Conservation (phyloP, 2,797 vertebrate species). For the Falco naumanni region DNA sequence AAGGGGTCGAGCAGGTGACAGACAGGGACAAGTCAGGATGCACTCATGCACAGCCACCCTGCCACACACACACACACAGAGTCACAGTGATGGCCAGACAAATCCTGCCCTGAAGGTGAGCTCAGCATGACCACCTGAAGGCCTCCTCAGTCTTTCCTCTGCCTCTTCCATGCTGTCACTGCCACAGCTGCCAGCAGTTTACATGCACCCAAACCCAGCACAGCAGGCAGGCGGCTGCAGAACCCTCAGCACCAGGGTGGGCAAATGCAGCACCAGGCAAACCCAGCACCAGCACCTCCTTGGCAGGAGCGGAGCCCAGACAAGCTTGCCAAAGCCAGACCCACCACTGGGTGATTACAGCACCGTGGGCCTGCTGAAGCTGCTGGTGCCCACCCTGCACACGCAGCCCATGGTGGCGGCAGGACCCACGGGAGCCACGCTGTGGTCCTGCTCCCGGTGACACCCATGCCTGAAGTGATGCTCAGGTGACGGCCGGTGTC, state of each 20-base stretch:
- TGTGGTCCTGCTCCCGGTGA: neutral
- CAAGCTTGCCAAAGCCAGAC: neutral
- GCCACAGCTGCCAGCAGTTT: neutral
- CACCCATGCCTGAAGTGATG: fast-evolving
- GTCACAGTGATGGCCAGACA: fast-evolving
- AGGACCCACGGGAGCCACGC: neutral
- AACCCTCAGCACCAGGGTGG: neutral
- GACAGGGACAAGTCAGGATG: neutral
- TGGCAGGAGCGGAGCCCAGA: fast-evolving
- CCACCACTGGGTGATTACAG: fast-evolving
- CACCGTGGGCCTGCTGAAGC: fast-evolving
- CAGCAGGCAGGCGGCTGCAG: neutral
- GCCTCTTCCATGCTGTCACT: fast-evolving
- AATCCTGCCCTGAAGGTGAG: neutral
- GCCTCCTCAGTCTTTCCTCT: neutral
- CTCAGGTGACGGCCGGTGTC: fast-evolving
- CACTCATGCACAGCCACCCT: neutral
- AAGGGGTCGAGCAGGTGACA: neutral
- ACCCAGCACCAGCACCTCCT: neutral
- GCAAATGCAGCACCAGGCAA: fast-evolving
- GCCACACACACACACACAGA: neutral
- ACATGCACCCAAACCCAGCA: neutral
- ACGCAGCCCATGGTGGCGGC: fast-evolving
- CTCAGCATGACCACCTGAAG: fast-evolving
- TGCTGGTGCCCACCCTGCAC: neutral